Evolutionary conservation across 2,888 invertebrate genomes (phyloP).

Genomic region (Heliconius sara): DNA sequence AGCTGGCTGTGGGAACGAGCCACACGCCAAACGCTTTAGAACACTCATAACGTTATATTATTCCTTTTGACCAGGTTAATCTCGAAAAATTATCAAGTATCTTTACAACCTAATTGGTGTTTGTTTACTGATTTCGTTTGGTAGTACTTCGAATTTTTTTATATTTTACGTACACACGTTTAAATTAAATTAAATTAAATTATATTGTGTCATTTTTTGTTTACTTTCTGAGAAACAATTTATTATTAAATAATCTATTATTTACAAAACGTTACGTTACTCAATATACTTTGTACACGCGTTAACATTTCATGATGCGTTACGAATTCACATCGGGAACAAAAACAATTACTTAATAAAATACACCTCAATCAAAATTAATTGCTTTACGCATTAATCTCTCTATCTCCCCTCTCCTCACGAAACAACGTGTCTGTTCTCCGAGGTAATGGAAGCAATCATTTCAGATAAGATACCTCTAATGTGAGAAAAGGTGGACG

Average conservation of each 20-base stretch:
- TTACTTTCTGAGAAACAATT: background rate
- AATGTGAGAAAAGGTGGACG: conserved; percentile 83
- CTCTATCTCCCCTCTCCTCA: conserved; percentile 77
- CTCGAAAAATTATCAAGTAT: conserved; percentile 34
- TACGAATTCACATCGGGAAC: conserved; percentile 75
- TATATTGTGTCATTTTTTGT: background rate
- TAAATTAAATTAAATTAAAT: background rate
- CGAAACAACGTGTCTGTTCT: conserved; percentile 79
- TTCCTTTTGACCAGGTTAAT: conserved; percentile 44
- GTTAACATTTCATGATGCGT: conserved; percentile 67
- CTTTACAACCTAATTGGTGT: conserved; percentile 36
- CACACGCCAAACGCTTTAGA: conserved; percentile 67
- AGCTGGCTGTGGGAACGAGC: conserved; percentile 76
- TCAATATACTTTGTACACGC: conserved; percentile 54
- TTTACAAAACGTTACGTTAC: conserved; percentile 38
- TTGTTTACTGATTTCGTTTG: conserved; percentile 8
- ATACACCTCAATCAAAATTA: conserved; percentile 83
- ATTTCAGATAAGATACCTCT: conserved; percentile 82
- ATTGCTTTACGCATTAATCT: conserved; percentile 83
- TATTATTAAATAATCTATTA: conserved; percentile 31
- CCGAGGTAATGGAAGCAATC: conserved; percentile 82
- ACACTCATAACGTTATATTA: conserved; percentile 58
- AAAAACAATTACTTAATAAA: conserved; percentile 82
- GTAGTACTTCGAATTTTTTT: background rate
- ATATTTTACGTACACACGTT: background rate